Evolutionary conservation across 2,113 vertebrate genomes (phyloP), one percentile per base, ranked within the genome.

Genomic region (Melanotaenia duboulayi): DNA sequence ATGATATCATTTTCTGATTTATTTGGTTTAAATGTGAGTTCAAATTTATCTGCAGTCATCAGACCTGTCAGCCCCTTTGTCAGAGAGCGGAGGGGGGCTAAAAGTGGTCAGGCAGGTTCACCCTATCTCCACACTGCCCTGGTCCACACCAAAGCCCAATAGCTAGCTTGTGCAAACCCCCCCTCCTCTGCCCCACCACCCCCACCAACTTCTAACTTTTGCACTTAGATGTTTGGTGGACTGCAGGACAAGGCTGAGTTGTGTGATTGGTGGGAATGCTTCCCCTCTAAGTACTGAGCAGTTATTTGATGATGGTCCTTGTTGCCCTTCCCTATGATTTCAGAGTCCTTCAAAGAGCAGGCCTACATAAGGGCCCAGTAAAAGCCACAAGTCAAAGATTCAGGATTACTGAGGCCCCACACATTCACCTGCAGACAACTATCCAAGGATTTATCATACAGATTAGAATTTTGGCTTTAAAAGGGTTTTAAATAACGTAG

Each of bases 251-350:
- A 85, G 66, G 89, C 82, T 42, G 72, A 75, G 90, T 74, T 90
- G 86, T 89, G 63, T 85, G 64, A 65, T 63, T 2, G 87, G 85
- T 91, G 88, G 91, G 92, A 93, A 92, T 87, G 86, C 77, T 91
- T 91, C 90, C 89, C 70, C 71, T 87, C 82, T 91, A 90, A 94
- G 90, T 91, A 84, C 88, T 89, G 89, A 87, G 89, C 81, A 77
- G 78, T 93, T 91, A 92, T 92, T 91, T 94, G 92, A 92, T 94
- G 92, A 94, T 81, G 90, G 91, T 89, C 81, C 91, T 91, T 88
- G 85, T 88, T 84, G 85, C 87, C 84, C 89, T 86, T 94, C 93
- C 92, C 94, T 95, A 91, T 95, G 92, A 95, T 94, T 93, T 93
- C 59, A 85, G 82, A 83, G 70, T n/a, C 79, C 90, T 94, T 95